A percentile compares a stretch with the other conserved stretches of the same genome.
Conservation (phyloP, 2,888 invertebrate species). For the Cantharis lateralis region DNA sequence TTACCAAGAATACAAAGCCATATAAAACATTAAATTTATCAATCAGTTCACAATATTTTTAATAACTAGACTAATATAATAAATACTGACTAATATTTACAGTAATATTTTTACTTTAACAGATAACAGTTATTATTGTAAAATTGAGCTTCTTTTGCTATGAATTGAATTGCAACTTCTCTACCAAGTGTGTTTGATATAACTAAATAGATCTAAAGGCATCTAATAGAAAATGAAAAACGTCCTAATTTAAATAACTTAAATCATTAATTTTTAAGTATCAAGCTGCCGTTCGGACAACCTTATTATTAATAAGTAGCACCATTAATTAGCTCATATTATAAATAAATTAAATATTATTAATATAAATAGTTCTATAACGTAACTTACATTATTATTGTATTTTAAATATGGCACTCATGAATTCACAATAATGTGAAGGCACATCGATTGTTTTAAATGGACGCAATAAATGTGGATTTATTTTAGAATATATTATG, state of each 20-base stretch:
- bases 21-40: not conserved
- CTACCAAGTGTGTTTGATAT: not conserved
- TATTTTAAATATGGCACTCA: constrained; percentile 37
- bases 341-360: constrained; percentile 4
- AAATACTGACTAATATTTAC: not conserved
- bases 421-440: constrained; percentile 39
- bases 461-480: constrained; percentile 24
- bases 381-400: not conserved
- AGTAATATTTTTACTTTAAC: not conserved
- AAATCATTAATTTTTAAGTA: not conserved
- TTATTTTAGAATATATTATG: constrained; percentile 27
- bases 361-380: not conserved
- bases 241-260: not conserved
- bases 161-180: not conserved
- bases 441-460: constrained; percentile 8
- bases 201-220: not conserved
- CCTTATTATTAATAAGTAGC: constrained; percentile 14
- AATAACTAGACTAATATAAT: not conserved
- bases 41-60: not conserved
- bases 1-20: constrained; percentile 45
- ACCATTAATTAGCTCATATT: constrained; percentile 21
- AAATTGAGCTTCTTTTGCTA: no score
- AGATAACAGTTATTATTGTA: not conserved
- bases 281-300: constrained; percentile 27
- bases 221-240: not conserved